Conservation (phyloP, 1,140 invertebrate genomes). For the Drosophila serrata region DNA sequence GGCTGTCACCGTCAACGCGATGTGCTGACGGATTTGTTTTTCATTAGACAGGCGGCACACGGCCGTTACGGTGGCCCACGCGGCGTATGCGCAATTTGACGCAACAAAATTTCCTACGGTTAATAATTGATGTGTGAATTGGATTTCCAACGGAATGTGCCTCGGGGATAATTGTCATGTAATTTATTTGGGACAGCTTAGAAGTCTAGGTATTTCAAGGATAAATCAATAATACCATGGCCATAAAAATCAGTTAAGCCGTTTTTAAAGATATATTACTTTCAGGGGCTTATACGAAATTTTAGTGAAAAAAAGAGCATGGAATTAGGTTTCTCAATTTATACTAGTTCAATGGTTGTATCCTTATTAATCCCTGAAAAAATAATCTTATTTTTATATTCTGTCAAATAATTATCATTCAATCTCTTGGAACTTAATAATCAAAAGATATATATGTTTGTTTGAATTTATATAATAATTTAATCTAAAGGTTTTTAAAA, state of each 20-base stretch:
- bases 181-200: conserved; percentile 25
- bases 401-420: too few species aligned
- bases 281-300: not conserved
- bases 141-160: conserved; percentile 22
- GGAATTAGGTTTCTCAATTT: too few species aligned
- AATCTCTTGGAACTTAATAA: too few species aligned
- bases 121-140: conserved; percentile 49
- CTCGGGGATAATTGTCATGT: conserved; percentile 37
- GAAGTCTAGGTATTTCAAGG: not conserved
- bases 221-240: conserved; percentile 20
- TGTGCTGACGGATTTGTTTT: conserved; percentile 71
- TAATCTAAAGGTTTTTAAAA: too few species aligned
- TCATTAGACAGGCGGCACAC: conserved; percentile 47
- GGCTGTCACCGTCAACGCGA: conserved; percentile 53
- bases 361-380: too few species aligned
- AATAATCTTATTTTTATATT: too few species aligned
- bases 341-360: too few species aligned
- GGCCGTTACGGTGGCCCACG: conserved; percentile 19
- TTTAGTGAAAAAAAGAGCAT: not conserved
- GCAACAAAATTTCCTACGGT: conserved; percentile 16
- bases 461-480: too few species aligned
- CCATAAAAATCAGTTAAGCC: not conserved
- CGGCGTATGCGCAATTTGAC: conserved; percentile 54
- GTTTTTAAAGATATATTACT: not conserved
- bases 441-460: too few species aligned